Base-by-base conservation (phyloP, 2,113 vertebrate genomes). In the Stegastes partitus region DNA sequence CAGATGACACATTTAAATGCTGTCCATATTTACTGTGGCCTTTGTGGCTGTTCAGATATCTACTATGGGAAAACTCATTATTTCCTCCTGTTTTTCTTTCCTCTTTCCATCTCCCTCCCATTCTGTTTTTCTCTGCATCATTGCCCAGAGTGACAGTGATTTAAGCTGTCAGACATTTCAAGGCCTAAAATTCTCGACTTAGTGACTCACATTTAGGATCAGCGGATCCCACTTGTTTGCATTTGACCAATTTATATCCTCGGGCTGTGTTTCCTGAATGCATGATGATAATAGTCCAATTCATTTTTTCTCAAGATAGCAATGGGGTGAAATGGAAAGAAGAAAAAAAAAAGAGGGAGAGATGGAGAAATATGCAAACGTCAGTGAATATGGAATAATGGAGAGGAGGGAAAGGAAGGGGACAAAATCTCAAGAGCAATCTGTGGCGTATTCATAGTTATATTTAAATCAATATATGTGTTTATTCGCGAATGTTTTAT, bases 401-500 rank as follows among this genome's bases (percentile, higher is more conserved):
- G 47, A 68, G 69, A 78, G 55, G 69, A 78, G 59, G 64, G 51
- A 77, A 77, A 51, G 69, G 62, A 87, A 55, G 16, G 37, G 68
- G 74, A 71, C 56, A 10, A 68, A 85, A 90, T 90, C 87, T 89
- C 77, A 58, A 85, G 79, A 89, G 75, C 69, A 76, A 89, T 92
- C 83, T 85, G 55, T 70, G 75, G 84, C 5, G 72, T 82, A 87
- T 92, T 87, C 82, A 87, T 81, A 25, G 61, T 83, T 79, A 85
- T 88, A 87, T 88, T 91, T 88, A 88, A 93, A 87, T 91, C 84
- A 89, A 89, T 89, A 83, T 86, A 70, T 81, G 67, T 87, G 79
- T 91, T 91, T 90, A 85, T 87, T 85, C 64, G 15, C 22, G 71
- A 49, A 92, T 93, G 88, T 90, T 92, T 93, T 91, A 93, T 93